Evolutionary conservation across 2,888 invertebrate genomes (phyloP), one percentile per base, ranked within the genome.

Genomic region (Drosophila limbata): DNA sequence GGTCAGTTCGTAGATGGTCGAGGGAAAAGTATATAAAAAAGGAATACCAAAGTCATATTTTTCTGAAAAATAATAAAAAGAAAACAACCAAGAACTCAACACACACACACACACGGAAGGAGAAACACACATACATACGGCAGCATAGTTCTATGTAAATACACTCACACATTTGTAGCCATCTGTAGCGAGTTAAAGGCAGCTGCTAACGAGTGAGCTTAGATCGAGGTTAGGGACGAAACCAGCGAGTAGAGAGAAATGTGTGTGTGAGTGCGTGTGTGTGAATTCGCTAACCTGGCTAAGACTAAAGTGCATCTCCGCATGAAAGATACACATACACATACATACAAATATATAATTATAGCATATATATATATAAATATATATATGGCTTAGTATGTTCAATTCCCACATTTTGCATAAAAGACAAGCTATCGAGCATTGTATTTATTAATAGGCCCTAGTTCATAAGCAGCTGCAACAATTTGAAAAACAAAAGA

Each of bases 21-120:
- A 64, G 52, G 48, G 48, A 59, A 56, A 44, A 44, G 51, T 48
- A 61, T 62, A 69, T 50, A 50, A 65, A 25, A 40, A 57, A 57
- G 83, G 76, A 87, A 86, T 86, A 85, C 85, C 85, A 86, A 85
- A 85, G 85, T 86, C 85, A 88, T 86, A 88, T 86, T 86, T 86
- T 86, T 86, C 79, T 88, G 88, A 86, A 88, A 86, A 86, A 86
- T 86, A 86, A 64, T 79, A 84, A 82, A 87, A 44, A 31, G n/a
- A 9, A 39, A 39, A 28, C 28, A 82, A 87, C 21, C 19, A 52
- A 52, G 28, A 44, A 40, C 66, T 45, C 31, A 28, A 40, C 31
- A 62, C 13, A 44, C 40, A 64, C 52, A 65, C 39, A 69, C 25
- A 61, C 10, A 48, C 39, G 60, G 47, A 65, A 28, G 66, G 21